These are phyloP conservation scores for Trachurus trachurus DNA, from an alignment of 2,797 vertebrate species.

Conservation along the genomic window DNA sequence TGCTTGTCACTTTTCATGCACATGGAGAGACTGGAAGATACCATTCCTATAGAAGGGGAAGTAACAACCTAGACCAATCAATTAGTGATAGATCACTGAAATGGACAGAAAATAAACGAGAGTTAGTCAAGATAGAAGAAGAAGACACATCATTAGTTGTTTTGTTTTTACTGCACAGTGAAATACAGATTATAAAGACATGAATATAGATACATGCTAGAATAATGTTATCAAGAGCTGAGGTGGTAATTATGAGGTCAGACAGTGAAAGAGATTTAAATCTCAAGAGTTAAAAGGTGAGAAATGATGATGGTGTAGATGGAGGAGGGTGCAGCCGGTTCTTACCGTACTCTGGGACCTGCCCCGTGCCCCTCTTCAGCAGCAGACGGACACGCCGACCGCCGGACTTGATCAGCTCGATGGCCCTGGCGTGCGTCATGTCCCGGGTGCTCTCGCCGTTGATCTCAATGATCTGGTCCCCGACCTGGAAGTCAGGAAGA, in stretches of 20 bases:
- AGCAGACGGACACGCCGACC: slow-evolving; percentile 94
- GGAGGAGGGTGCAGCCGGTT: background rate
- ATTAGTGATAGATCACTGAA: slow-evolving; percentile 98
- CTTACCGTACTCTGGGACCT: slow-evolving; percentile 98
- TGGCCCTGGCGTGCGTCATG: slow-evolving; percentile 97
- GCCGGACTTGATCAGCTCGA: slow-evolving; percentile 98
- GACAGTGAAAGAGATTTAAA: slow-evolving; percentile 40
- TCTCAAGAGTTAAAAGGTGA: slow-evolving; percentile 30
- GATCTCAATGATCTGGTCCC: slow-evolving; percentile 99
- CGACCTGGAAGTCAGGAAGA: slow-evolving; percentile 86
- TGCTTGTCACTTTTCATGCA: slow-evolving; percentile 99
- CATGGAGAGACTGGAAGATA: slow-evolving; percentile 99
- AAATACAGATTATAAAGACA: slow-evolving; percentile 73
- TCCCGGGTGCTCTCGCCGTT: slow-evolving; percentile 97
- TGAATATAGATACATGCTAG: slow-evolving; percentile 64
- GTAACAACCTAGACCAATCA: slow-evolving; percentile 99
- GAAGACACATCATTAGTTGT: slow-evolving; percentile 77
- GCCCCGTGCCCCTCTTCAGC: slow-evolving; percentile 96
- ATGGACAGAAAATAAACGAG: slow-evolving; percentile 88
- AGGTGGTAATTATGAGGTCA: slow-evolving; percentile 38
- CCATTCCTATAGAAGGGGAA: slow-evolving; percentile 99
- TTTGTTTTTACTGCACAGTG: slow-evolving; percentile 62
- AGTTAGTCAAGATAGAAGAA: slow-evolving; percentile 87
- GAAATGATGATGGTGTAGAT: slow-evolving; percentile 27
- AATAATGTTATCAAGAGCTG: slow-evolving; percentile 50